Evolutionary conservation across 2,797 vertebrate genomes (phyloP), one percentile per base, ranked within the genome.

Genomic region (Martes flavigula): DNA sequence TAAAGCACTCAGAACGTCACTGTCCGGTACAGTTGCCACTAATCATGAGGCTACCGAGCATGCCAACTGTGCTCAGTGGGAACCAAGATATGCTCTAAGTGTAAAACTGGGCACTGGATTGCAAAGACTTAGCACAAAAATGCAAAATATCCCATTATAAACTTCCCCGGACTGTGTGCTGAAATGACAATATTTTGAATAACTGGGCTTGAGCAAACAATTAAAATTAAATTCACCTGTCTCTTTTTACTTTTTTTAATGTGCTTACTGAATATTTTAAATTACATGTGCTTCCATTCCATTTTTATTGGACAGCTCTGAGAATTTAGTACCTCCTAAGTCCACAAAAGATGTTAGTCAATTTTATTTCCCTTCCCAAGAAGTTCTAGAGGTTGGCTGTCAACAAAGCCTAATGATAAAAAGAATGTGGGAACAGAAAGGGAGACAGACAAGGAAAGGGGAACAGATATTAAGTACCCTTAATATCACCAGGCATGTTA

Each of bases 301-400:
- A 64, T 78, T 92, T 77, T 81, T 70, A 91, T 56, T 62, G 64
- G 60, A 54, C 60, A 84, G 51, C 17, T 89, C 84, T 89, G 94
- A 78, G 13, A 86, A 87, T 43, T 62, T 92, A 78, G 27, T 75
- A 46, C 11, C 46, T 51, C 10, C 5, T 56, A 92, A 89, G 23
- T 46, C 8, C 85, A 86, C 46, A 40, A 86, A 91, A 35, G 66
- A 90, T 64, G 43, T 32, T 75, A 62, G 48, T 27, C 32, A 82
- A 87, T 90, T 96, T 82, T 32, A 83, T 60, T 87, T 88, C 27
- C 68, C 21, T 46, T 68, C 46, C 86, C 75, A 87, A 93, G 51
- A 91, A 70, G 35, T 62, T 96, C 43, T 93, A 91, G 56, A 91
- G 72, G 73, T 70, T 88, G 81, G 18, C 46, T 66, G 21, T 75